Base-by-base conservation (phyloP, 2,797 vertebrate species). In the Periophthalmus magnuspinnatus region DNA sequence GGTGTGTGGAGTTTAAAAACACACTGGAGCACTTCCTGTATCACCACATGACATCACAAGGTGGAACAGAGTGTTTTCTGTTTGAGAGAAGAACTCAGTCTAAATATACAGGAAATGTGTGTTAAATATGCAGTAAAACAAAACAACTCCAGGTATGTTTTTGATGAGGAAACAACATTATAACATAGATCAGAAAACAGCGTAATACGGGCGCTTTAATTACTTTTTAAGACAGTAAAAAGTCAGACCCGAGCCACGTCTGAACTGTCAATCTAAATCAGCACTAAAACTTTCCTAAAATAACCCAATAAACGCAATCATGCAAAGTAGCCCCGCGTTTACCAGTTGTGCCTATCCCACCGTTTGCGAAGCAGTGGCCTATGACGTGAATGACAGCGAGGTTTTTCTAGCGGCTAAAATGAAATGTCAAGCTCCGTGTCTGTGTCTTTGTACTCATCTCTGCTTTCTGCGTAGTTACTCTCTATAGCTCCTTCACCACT, bases 401-500 rank as follows among this genome's bases (percentile, higher is more conserved):
- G 19, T 21, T 66, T 66, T 54, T 36, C 33, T 24, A 9, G 1
- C 32, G 13, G 14, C 62, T 55, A 66, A 66, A 66, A 66, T 66
- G 65, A 66, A 66, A 66, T 55, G 50, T 66, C 65, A 66, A 55
- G 61, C 34, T 57, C 41, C 66, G 67, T 65, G 64, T 70, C 68
- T 78, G 32, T 65, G 67, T 65, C 68, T 69, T 54, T 52, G 69
- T 54, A 11, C 41, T n/a, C 69, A 79, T 78, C 57, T 65, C 78
- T 56, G 22, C 76, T 71, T 79, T 79, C 86, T 83, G 86, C 72
- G 66, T 82, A 81, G 84, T 88, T 86, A 81, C 78, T 70, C 83
- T 74, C 24, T 78, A 70, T 83, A 87, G 75, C 54, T 82, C 78
- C 79, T 56, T 71, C 79, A 62, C 82, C 70, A 32, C 69, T 73